These are phyloP conservation scores for Mesorhabditis spiculigera DNA, from an alignment of 2,888 invertebrate genomes.

Conservation along the genomic window DNA sequence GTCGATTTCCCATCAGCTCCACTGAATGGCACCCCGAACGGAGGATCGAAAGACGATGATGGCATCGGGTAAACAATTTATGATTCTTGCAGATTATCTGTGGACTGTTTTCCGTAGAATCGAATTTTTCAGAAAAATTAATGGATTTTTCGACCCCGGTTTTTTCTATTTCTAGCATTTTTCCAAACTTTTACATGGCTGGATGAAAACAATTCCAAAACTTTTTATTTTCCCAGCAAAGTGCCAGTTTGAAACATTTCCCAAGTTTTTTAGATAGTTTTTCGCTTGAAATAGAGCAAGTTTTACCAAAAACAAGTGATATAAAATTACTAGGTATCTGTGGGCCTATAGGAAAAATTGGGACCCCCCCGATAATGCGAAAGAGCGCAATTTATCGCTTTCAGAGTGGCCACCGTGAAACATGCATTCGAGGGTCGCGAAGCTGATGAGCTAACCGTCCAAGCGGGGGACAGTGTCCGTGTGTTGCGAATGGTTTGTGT, in stretches of 20 bases:
- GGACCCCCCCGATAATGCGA: not conserved
- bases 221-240: too few species aligned
- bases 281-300: too few species aligned
- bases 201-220: too few species aligned
- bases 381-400: slow-evolving; percentile 2
- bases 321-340: too few species aligned
- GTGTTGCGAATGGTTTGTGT: slow-evolving; percentile 33
- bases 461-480: slow-evolving; percentile 43
- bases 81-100: not conserved
- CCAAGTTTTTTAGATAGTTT: too few species aligned
- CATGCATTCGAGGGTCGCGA: slow-evolving; percentile 44
- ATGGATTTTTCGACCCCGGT: not conserved
- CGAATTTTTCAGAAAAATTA: not conserved
- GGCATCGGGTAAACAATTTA: slow-evolving; percentile 11
- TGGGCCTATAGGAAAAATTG: too few species aligned
- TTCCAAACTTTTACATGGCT: too few species aligned
- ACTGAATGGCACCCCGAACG: slow-evolving; percentile 10
- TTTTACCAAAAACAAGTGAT: too few species aligned
- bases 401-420: slow-evolving; percentile 44
- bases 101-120: not conserved
- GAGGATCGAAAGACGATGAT: slow-evolving; percentile 9
- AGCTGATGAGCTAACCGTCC: slow-evolving; percentile 40
- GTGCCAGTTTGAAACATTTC: too few species aligned
- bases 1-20: slow-evolving; percentile 22
- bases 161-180: too few species aligned